A percentile compares a stretch with the other conserved stretches of the same genome.
phyloP scores from a whole-genome alignment of 2,888 invertebrate species.

The Catocala fraxini region DNA sequence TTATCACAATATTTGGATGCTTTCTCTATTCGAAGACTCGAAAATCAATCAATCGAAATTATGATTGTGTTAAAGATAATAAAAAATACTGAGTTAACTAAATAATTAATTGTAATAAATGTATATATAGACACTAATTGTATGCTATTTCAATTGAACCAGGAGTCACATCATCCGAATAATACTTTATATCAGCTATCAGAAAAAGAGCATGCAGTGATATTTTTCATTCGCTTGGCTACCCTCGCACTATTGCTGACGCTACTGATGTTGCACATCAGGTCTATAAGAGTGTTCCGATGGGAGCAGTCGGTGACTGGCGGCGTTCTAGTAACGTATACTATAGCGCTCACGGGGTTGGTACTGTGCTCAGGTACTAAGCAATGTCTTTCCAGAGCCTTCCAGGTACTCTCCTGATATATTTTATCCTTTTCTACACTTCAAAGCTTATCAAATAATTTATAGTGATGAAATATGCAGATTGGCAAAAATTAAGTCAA shows the following conservation, averaged over 20 bases:
- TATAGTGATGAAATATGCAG: not conserved
- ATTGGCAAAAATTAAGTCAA: too few species aligned
- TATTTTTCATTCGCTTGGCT: slow-evolving; percentile 57
- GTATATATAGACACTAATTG: not conserved
- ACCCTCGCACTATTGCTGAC: slow-evolving; percentile 56
- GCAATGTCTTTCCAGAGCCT: slow-evolving; percentile 42
- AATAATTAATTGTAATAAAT: too few species aligned
- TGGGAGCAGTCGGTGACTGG: slow-evolving; percentile 76
- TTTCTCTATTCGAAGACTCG: too few species aligned
- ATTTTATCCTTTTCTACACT: too few species aligned
- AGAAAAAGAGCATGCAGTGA: not conserved
- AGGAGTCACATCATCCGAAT: too few species aligned
- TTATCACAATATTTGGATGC: too few species aligned
- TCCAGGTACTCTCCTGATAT: slow-evolving; percentile 58
- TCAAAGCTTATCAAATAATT: too few species aligned
- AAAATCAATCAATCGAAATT: too few species aligned
- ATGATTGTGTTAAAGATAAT: too few species aligned
- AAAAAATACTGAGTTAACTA: too few species aligned
- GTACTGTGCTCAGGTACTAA: slow-evolving; percentile 57
- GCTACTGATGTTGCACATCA: slow-evolving; percentile 63
- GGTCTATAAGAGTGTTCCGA: slow-evolving; percentile 67
- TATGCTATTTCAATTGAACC: not conserved
- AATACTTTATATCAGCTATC: too few species aligned
- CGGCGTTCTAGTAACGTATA: slow-evolving; percentile 69
- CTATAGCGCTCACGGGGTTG: slow-evolving; percentile 59